These are phyloP conservation scores for Megalonaias nervosa DNA, from an alignment of 1,140 invertebrate genomes.

Conservation along the genomic window DNA sequence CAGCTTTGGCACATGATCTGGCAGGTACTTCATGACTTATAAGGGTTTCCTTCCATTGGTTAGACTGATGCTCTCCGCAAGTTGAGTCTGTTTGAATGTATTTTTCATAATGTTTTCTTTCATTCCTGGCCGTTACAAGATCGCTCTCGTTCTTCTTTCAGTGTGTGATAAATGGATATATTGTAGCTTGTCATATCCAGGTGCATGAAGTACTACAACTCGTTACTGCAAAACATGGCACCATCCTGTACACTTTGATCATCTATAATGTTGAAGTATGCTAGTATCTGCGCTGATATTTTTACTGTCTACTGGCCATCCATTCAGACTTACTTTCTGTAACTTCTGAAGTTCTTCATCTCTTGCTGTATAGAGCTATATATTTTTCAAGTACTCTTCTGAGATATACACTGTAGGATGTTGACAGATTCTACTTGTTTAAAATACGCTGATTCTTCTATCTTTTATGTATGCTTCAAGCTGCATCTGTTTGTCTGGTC, in stretches of 20 bases:
- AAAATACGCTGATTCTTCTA: not conserved
- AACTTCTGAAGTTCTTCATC: not conserved
- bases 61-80: not conserved
- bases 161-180: constrained; percentile 71
- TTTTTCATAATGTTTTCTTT: constrained; percentile 66
- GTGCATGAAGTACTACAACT: constrained; percentile 64
- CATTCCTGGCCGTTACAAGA: constrained; percentile 72
- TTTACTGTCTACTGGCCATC: constrained; percentile 11
- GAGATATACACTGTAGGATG: not conserved
- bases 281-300: not conserved
- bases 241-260: constrained; percentile 29
- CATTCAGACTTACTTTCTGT: constrained; percentile 9
- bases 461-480: constrained; percentile 48
- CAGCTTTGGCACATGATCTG: constrained; percentile 20
- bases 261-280: constrained; percentile 31
- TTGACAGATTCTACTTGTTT: not conserved
- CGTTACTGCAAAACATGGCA: constrained; percentile 31
- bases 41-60: constrained; percentile 11
- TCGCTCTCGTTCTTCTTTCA: constrained; percentile 67
- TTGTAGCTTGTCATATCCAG: constrained; percentile 63
- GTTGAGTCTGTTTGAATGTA: constrained; percentile 13
- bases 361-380: too few relatives aligned
- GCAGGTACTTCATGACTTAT: constrained; percentile 14
- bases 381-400: too few relatives aligned
- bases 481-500: constrained; percentile 64